These are phyloP conservation scores for Ormyrus rosae DNA, from an alignment of 2,888 invertebrate species.

Conservation along the genomic window DNA sequence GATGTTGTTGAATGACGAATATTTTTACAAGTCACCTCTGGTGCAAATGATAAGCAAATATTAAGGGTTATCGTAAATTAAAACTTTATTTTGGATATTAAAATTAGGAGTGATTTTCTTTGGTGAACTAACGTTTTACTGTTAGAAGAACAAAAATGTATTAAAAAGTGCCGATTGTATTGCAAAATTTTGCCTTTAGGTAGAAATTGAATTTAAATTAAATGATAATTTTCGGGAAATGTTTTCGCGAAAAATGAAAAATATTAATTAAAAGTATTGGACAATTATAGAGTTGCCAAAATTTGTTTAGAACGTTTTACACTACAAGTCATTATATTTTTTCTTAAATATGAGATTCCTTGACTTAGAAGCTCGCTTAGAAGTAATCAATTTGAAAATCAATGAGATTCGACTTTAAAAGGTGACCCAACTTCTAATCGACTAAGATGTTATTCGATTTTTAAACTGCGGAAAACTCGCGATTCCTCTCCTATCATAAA, in stretches of 20 bases:
- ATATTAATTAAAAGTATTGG: background rate
- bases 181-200: constrained; percentile 13
- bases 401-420: background rate
- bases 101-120: background rate
- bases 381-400: constrained; percentile 6
- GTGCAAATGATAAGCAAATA: constrained; percentile 29
- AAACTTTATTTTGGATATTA: background rate
- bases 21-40: constrained; percentile 40
- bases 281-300: constrained; percentile 31
- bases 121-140: background rate
- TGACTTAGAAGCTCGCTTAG: background rate
- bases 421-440: no score
- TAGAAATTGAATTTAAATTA: background rate
- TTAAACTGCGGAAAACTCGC: no score
- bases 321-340: no score
- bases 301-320: constrained; percentile 14
- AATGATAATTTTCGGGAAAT: background rate
- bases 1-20: constrained; percentile 45
- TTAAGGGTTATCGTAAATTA: constrained; percentile 13
- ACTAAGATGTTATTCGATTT: no score
- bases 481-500: background rate
- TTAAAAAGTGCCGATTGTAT: constrained; percentile 44
- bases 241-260: no score
- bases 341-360: no score
- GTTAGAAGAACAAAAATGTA: constrained; percentile 30